Evolutionary conservation across 2,888 invertebrate genomes (phyloP), one percentile per base, ranked within the genome.

Genomic region (Andrena bucephala): DNA sequence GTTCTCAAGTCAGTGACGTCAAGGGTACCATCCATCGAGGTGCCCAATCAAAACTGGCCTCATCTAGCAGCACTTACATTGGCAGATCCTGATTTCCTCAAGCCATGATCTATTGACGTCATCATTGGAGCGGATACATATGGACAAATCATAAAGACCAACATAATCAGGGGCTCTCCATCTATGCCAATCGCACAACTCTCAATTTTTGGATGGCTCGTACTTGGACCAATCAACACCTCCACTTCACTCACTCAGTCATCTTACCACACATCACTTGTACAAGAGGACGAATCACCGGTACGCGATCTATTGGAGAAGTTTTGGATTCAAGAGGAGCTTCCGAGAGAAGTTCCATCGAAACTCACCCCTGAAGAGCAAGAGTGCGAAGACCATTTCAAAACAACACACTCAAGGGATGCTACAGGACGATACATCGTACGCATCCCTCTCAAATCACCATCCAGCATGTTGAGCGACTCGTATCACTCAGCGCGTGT

Each of bases 251-350:
- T 2, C 6, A 6, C 16, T 16, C 13, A 16, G 7, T 31, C 7
- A 31, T 31, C 29, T 0, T 16, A 29, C 5, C 27, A 16, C 5
- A 13, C n/a, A n/a, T 29, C 59, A 29, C 2, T 8, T 27, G 2
- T 31, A 7, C 6, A 31, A 31, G 31, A 31, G 7, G 7, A 1
- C 1, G 31, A 31, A n/a, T n/a, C n/a, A n/a, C n/a, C n/a, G n/a
- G n/a, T n/a, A 31, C 24, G 13, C 1, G 24, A 29, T 13, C 6
- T 29, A 1, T 2, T 29, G 16, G 16, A 10, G 24, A 7, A 27
- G 7, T 33, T 62, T 16, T 62, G 33, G 62, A 20, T 33, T 1
- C 62, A 62, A 10, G 62, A 62, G n/a, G 62, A 62, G 33, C 62
- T 16, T 4, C 62, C 20, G 6, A 6, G 13, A 1, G 31, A 31